Evolutionary conservation across 2,888 invertebrate species (phyloP).

Genomic region (Prosopocoilus inquinatus): DNA sequence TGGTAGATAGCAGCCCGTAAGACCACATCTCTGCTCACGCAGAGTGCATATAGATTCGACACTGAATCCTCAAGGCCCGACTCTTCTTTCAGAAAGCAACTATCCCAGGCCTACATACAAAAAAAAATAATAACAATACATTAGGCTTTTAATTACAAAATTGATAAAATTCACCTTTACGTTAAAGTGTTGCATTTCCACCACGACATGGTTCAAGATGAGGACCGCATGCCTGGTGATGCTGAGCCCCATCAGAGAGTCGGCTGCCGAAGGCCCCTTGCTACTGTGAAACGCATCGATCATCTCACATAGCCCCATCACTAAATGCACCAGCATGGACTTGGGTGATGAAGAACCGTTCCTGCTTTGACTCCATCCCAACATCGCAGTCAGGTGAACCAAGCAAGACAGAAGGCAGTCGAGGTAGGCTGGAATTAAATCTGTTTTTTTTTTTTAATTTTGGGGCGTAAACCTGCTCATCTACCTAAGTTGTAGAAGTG

Average conservation of each 20-base stretch:
- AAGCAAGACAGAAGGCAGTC: constrained; percentile 53
- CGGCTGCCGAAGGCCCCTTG: constrained; percentile 51
- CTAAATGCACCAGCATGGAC: constrained; percentile 44
- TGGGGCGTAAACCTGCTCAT: constrained; percentile 9
- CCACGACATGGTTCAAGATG: constrained; percentile 55
- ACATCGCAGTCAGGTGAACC: constrained; percentile 52
- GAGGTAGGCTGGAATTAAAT: constrained; percentile 50
- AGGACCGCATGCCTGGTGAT: constrained; percentile 56
- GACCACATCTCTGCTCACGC: constrained; percentile 55
- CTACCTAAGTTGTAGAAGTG: constrained; percentile 59
- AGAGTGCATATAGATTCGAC: constrained; percentile 50
- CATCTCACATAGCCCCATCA: constrained; percentile 52
- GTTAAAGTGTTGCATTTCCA: constrained; percentile 52
- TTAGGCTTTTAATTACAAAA: neutral
- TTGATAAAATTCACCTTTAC: constrained; percentile 42
- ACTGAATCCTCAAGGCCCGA: constrained; percentile 33
- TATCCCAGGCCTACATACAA: constrained; percentile 41
- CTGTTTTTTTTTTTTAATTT: constrained; percentile 5
- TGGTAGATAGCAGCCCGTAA: constrained; percentile 56
- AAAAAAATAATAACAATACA: neutral
- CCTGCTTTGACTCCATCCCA: constrained; percentile 51
- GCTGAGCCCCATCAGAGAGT: constrained; percentile 58
- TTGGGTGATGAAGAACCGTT: constrained; percentile 28
- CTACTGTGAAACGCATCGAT: constrained; percentile 55
- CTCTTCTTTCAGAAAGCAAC: constrained; percentile 40